Evolutionary conservation across 2,113 vertebrate species (phyloP).

Genomic region (Herpetotheres cachinnans): DNA sequence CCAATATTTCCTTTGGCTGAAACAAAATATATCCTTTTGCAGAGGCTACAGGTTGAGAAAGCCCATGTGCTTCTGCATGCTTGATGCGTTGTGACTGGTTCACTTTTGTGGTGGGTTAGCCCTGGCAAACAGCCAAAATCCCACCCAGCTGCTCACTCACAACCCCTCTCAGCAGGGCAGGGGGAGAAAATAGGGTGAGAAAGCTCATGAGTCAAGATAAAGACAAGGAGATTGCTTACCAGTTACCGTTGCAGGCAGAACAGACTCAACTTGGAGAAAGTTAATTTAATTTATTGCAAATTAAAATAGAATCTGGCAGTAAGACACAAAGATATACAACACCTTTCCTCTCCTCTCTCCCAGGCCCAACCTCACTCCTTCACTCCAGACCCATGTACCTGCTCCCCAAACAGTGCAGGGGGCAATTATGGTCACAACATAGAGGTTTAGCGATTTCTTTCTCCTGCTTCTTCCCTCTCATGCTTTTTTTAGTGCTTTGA

Average conservation of each 20-base stretch:
- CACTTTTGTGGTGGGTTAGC: neutral
- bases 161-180: neutral
- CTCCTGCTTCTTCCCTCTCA: neutral
- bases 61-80: neutral
- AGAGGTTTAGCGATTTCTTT: neutral
- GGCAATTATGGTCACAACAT: accelerated
- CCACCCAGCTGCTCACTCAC: neutral
- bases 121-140: neutral
- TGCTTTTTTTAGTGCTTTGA: neutral
- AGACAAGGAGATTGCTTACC: neutral
- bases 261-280: neutral
- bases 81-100: neutral
- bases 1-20: neutral
- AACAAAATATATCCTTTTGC: neutral
- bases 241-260: neutral
- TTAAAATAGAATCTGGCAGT: neutral
- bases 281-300: neutral
- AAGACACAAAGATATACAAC: neutral
- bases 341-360: neutral
- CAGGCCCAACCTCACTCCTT: neutral
- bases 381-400: neutral
- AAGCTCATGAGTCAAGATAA: neutral
- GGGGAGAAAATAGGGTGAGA: neutral
- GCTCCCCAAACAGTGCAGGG: neutral
- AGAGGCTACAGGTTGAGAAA: neutral